A percentile compares a stretch with the other conserved stretches of the same genome.
Evolutionary conservation across 2,113 vertebrate genomes (phyloP).

Genomic region (Malurus elegans): DNA sequence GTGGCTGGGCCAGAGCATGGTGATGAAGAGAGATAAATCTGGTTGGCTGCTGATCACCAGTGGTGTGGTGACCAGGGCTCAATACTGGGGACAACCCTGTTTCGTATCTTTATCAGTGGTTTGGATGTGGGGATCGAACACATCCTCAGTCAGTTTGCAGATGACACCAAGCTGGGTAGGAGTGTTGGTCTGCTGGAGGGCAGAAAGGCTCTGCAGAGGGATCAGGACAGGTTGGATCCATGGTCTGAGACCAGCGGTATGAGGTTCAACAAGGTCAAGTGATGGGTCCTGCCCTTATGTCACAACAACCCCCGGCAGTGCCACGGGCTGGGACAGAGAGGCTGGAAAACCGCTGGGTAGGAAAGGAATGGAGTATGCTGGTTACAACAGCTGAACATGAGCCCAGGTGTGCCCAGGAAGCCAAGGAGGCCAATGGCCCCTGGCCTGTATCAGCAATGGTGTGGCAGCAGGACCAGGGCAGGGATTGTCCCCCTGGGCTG

Average conservation of each 20-base stretch:
- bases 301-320: not conserved
- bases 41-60: not conserved
- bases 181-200: not conserved
- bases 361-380: not conserved
- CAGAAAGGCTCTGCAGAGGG: not conserved
- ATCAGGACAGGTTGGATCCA: not conserved
- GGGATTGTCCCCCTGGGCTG: not conserved
- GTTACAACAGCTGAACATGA: not conserved
- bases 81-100: not conserved
- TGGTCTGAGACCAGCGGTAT: not conserved
- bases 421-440: not conserved
- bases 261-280: not conserved
- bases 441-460: not conserved
- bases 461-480: not conserved
- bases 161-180: fast-evolving
- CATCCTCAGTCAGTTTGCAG: not conserved
- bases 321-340: not conserved
- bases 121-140: fast-evolving
- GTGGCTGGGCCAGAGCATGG: no score
- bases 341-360: not conserved
- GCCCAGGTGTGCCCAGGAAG: not conserved
- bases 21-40: not conserved
- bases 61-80: not conserved
- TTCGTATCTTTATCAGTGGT: not conserved
- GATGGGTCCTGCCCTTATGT: not conserved